Percentiles rank a stretch among this genome's conserved stretches.
These are phyloP conservation scores for Phenganax marumi DNA, from an alignment of 92 coral and sea anemone species.

Conservation along the genomic window DNA sequence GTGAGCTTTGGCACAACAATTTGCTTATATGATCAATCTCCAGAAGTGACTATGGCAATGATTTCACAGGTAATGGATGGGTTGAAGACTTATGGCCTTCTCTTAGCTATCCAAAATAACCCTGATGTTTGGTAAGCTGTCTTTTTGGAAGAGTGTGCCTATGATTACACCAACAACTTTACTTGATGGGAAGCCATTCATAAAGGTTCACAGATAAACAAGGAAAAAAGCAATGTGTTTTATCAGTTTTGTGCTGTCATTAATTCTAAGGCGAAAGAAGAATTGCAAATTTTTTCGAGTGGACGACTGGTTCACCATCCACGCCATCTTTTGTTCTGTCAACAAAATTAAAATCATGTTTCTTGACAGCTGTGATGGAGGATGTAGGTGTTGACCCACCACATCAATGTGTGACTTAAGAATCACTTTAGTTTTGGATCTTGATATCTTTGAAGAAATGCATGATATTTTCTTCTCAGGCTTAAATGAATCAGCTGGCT, in stretches of 20 bases:
- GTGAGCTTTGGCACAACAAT: too few species aligned
- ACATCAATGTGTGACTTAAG: constrained; percentile 54
- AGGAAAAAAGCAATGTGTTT: constrained; percentile 46
- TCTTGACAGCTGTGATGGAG: constrained; percentile 52
- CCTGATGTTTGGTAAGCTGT: constrained; percentile 52
- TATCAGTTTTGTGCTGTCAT: constrained; percentile 45
- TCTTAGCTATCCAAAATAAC: constrained; percentile 44
- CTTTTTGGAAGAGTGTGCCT: constrained; percentile 44
- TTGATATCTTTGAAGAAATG: constrained; percentile 56
- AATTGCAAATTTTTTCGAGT: constrained; percentile 48
- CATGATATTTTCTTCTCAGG: constrained; percentile 55
- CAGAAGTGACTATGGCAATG: constrained; percentile 44
- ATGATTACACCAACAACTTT: constrained; percentile 52
- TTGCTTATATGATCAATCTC: constrained; percentile 57
- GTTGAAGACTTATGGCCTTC: constrained; percentile 57
- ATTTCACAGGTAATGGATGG: constrained; percentile 56
- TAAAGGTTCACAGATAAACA: constrained; percentile 50
- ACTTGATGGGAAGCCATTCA: constrained; percentile 46
- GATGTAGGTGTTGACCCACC: constrained; percentile 58
- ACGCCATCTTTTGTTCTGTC: constrained; percentile 57
- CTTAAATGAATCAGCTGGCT: constrained; percentile 54
- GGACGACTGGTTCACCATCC: constrained; percentile 52
- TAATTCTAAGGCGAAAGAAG: constrained; percentile 42
- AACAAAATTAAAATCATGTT: constrained; percentile 52
- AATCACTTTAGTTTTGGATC: constrained; percentile 47